Evolutionary conservation across 2,797 vertebrate species (phyloP).

Genomic region (Anisognathus igniventris): DNA sequence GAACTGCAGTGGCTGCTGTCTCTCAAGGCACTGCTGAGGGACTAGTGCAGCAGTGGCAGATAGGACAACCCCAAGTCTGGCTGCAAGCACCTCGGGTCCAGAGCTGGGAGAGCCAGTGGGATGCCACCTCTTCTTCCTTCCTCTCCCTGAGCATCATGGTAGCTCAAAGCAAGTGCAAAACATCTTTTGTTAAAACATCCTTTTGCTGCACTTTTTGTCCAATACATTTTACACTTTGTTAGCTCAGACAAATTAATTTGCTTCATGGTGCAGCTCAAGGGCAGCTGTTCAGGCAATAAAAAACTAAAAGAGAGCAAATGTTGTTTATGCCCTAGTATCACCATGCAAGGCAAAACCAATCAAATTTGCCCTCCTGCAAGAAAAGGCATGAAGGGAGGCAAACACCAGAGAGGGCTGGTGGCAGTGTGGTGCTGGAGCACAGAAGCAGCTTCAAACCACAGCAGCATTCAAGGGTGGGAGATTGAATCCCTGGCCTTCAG

Average conservation of each 20-base stretch:
- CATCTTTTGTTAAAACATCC: not conserved
- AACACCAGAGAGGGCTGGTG: not conserved
- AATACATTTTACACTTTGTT: not conserved
- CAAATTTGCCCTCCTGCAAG: not conserved
- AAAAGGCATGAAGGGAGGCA: not conserved
- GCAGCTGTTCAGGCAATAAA: constrained; percentile 24
- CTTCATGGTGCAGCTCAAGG: not conserved
- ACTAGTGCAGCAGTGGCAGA: not conserved
- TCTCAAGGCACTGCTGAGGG: not conserved
- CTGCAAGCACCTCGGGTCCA: not conserved
- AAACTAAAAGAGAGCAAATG: not conserved
- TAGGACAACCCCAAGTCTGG: not conserved
- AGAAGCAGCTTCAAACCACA: not conserved
- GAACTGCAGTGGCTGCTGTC: not conserved
- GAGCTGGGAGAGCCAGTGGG: not conserved
- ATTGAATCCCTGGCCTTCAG: not conserved
- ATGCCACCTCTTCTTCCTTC: not conserved
- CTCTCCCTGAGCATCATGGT: not conserved
- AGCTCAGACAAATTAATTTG: not conserved
- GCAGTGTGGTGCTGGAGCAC: not conserved
- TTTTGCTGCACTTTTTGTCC: not conserved
- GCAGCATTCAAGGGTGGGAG: not conserved
- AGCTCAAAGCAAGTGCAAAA: not conserved
- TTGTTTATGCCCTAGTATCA: not conserved
- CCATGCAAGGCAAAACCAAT: not conserved